These are phyloP conservation scores for Strix uralensis DNA, from an alignment of 2,113 vertebrate species.

Conservation along the genomic window DNA sequence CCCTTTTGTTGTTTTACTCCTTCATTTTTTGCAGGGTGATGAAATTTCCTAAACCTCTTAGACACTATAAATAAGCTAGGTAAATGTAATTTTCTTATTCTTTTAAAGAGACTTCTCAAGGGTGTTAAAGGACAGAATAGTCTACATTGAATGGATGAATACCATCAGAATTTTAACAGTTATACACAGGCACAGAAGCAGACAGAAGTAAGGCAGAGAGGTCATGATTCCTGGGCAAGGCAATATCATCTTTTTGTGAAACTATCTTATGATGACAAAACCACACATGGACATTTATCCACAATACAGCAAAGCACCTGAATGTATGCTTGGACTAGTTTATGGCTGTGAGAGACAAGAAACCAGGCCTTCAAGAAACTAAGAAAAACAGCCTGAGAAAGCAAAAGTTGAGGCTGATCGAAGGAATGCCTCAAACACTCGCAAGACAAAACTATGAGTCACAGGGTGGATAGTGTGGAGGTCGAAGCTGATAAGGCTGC, in stretches of 20 bases:
- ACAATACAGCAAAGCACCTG: not conserved
- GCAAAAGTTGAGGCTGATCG: no score
- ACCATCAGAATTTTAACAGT: not conserved
- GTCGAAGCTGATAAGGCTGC: no score
- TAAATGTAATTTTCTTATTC: not conserved
- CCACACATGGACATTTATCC: not conserved
- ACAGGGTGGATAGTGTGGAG: no score
- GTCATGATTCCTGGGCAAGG: not conserved
- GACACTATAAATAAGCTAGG: not conserved
- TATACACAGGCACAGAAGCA: not conserved
- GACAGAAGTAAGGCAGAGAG: not conserved
- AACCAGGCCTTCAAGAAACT: no score
- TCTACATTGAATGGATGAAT: not conserved
- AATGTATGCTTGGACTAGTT: not conserved
- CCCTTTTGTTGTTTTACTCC: not conserved
- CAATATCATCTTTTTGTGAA: not conserved
- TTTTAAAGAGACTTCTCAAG: not conserved
- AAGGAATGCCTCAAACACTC: no score
- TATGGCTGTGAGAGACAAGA: not conserved
- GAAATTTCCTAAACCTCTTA: not conserved
- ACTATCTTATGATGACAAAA: not conserved
- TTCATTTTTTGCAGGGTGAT: not conserved
- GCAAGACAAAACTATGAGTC: no score
- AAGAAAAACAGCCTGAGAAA: no score
- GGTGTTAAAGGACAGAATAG: fast-evolving